Conservation (phyloP, 2,113 vertebrate species). For the Xenopus tropicalis region DNA sequence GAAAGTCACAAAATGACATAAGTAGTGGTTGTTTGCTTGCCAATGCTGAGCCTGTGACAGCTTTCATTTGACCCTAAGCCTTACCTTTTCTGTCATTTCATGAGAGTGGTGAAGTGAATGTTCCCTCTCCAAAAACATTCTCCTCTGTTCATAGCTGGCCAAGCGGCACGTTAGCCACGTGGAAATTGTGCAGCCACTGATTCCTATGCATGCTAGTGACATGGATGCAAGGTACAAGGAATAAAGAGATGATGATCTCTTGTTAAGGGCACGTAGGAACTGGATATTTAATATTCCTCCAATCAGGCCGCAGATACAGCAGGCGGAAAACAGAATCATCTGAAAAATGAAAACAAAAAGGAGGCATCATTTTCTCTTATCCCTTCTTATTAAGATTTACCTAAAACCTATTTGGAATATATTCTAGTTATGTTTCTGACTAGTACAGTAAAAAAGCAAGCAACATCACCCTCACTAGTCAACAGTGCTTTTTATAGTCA, state of each 20-base stretch:
- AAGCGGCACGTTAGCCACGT: constrained; percentile 96
- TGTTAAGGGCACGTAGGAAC: constrained; percentile 90
- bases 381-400: neutral
- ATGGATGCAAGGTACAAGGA: constrained; percentile 89
- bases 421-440: too few relatives aligned
- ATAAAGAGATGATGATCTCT: constrained; percentile 75
- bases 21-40: too few relatives aligned
- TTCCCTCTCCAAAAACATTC: constrained; percentile 97
- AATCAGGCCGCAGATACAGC: constrained; percentile 97
- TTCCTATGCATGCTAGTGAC: constrained; percentile 91
- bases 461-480: too few relatives aligned
- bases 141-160: constrained; percentile 95
- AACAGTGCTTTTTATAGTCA: too few relatives aligned
- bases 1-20: too few relatives aligned
- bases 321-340: constrained; percentile 98
- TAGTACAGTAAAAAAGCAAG: too few relatives aligned
- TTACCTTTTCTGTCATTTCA: constrained; percentile 94
- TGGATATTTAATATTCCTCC: constrained; percentile 97
- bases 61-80: constrained; percentile 50
- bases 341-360: constrained; percentile 58
- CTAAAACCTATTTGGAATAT: too few relatives aligned
- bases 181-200: constrained; percentile 90
- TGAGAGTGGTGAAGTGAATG: constrained; percentile 97
- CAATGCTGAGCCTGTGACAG: too few relatives aligned
- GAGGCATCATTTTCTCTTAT: constrained; percentile 32